phyloP scores from a whole-genome alignment of 2,888 invertebrate species.

The Megastigmus dorsalis region DNA sequence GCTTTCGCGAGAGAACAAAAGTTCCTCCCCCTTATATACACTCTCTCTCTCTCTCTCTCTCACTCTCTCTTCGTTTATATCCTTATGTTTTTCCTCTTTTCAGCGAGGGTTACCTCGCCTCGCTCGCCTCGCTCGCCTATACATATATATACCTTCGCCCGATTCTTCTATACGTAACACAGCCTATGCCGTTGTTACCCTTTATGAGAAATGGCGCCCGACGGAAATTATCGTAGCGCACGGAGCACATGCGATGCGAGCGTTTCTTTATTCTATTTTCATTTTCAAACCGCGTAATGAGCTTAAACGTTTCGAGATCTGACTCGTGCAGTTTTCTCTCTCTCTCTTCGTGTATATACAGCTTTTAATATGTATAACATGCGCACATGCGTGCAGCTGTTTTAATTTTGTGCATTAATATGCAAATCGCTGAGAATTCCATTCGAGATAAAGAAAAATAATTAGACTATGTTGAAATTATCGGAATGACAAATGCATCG shows the following conservation, averaged over 20 bases:
- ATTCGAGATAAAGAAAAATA: conserved; percentile 28
- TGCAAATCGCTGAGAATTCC: conserved; percentile 26
- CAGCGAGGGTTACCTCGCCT: too few relatives aligned
- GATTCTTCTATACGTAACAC: too few relatives aligned
- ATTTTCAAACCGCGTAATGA: background rate
- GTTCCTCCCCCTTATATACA: conserved; percentile 20
- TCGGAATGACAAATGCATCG: conserved; percentile 10
- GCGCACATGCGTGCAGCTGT: background rate
- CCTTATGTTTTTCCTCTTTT: conserved; percentile 48
- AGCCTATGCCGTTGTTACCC: too few relatives aligned
- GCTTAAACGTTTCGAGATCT: background rate
- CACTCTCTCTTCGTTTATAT: conserved; percentile 5
- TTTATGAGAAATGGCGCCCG: conserved; percentile 49
- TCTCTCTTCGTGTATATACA: too few relatives aligned
- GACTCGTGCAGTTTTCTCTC: too few relatives aligned
- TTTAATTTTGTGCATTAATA: conserved; percentile 14
- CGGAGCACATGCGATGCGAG: conserved; percentile 54
- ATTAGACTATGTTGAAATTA: conserved; percentile 24
- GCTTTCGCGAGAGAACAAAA: conserved; percentile 48
- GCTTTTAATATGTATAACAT: too few relatives aligned
- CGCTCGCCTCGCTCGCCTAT: too few relatives aligned
- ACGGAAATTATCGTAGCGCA: conserved; percentile 40
- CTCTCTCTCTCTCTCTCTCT: background rate
- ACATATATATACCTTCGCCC: too few relatives aligned
- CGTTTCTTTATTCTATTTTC: conserved; percentile 43